These are phyloP conservation scores for Hiodon alosoides DNA, from an alignment of 2,113 vertebrate genomes.

Conservation along the genomic window DNA sequence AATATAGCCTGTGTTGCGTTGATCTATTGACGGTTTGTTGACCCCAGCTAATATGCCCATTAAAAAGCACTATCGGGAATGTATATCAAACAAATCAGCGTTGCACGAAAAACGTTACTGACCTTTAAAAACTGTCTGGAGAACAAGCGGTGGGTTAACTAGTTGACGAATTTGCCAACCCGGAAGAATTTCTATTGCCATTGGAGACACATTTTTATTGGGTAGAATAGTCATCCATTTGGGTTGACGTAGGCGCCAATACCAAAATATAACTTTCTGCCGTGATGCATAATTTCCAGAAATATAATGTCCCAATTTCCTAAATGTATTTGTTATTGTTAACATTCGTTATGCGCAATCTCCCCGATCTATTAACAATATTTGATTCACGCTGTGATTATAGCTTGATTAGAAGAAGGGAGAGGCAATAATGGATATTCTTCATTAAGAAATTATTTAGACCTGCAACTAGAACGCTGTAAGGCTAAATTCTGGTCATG, in stretches of 20 bases:
- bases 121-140: conserved; percentile 50
- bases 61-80: background rate
- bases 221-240: conserved; percentile 16
- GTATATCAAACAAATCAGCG: background rate
- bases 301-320: no score
- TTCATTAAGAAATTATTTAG: no score
- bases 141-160: conserved; percentile 21
- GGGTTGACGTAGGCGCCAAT: background rate
- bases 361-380: no score
- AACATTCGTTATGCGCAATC: no score
- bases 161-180: conserved; percentile 43
- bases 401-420: no score
- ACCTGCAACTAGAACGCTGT: no score
- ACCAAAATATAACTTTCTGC: no score
- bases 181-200: conserved; percentile 46
- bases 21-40: background rate
- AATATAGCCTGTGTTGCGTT: no score
- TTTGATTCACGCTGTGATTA: no score
- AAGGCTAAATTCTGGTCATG: no score
- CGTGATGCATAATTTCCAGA: no score
- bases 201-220: conserved; percentile 28
- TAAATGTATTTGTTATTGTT: background rate
- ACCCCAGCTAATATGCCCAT: conserved; percentile 1
- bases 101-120: conserved; percentile 34
- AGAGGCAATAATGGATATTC: no score